These are phyloP conservation scores for Felis chaus DNA, from an alignment of 2,113 vertebrate genomes.

Conservation along the genomic window DNA sequence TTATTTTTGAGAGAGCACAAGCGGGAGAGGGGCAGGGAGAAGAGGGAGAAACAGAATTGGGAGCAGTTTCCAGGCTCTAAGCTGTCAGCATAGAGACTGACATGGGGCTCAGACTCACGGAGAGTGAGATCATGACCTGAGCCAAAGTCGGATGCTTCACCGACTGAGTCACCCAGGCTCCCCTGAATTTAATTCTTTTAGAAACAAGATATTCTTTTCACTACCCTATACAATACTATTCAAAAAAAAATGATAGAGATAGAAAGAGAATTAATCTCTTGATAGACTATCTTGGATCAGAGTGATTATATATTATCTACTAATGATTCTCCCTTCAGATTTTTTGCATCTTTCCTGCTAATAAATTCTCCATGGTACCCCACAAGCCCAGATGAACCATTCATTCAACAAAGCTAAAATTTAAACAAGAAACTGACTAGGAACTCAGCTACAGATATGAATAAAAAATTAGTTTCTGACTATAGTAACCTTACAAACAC, in stretches of 20 bases:
- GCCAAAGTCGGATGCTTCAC: too few relatives aligned
- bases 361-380: background rate
- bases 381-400: background rate
- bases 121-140: too few relatives aligned
- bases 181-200: background rate
- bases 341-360: background rate
- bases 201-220: background rate
- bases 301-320: background rate
- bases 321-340: background rate
- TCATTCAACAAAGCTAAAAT: background rate
- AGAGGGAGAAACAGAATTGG: too few relatives aligned
- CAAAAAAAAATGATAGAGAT: too few relatives aligned
- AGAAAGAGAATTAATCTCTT: background rate
- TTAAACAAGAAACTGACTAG: background rate
- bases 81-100: too few relatives aligned
- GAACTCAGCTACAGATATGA: background rate
- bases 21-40: too few relatives aligned
- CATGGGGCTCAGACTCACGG: too few relatives aligned
- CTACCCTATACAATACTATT: background rate
- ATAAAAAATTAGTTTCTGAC: background rate
- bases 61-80: too few relatives aligned
- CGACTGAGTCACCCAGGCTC: too few relatives aligned
- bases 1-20: too few relatives aligned
- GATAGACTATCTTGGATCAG: background rate
- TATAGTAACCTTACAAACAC: background rate